These are phyloP conservation scores for Machimus atricapillus DNA, from an alignment of 2,888 invertebrate species.

Conservation along the genomic window DNA sequence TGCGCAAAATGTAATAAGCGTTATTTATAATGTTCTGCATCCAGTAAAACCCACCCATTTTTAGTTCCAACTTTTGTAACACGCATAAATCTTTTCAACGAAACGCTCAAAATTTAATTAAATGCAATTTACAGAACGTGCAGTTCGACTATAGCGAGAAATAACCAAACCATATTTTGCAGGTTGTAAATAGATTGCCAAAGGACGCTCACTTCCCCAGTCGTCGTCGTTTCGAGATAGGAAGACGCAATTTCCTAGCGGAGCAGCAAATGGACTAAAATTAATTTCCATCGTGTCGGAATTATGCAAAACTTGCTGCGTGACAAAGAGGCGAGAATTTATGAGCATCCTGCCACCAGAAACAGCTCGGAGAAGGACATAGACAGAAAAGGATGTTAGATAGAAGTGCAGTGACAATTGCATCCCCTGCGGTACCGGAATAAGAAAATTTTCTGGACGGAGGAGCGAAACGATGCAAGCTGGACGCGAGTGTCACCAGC, in stretches of 20 bases:
- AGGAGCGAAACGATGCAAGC: background rate
- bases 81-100: background rate
- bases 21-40: background rate
- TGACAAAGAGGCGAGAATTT: background rate
- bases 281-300: conserved; percentile 18
- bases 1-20: background rate
- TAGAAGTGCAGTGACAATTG: background rate
- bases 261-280: conserved; percentile 14
- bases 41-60: background rate
- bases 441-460: background rate
- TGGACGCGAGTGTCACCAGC: background rate
- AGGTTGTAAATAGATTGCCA: background rate
- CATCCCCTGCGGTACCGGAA: background rate
- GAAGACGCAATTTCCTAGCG: background rate
- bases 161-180: background rate
- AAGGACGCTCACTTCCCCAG: background rate
- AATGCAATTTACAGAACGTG: background rate
- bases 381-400: background rate
- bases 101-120: background rate
- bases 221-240: background rate
- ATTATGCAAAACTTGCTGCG: conserved; percentile 22
- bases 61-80: background rate
- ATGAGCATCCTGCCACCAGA: background rate
- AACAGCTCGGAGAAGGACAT: background rate
- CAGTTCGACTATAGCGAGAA: background rate